A percentile compares a stretch with the other conserved stretches of the same genome.
These are phyloP conservation scores for Apodemia duryi DNA, from an alignment of 2,888 invertebrate species.

Conservation along the genomic window DNA sequence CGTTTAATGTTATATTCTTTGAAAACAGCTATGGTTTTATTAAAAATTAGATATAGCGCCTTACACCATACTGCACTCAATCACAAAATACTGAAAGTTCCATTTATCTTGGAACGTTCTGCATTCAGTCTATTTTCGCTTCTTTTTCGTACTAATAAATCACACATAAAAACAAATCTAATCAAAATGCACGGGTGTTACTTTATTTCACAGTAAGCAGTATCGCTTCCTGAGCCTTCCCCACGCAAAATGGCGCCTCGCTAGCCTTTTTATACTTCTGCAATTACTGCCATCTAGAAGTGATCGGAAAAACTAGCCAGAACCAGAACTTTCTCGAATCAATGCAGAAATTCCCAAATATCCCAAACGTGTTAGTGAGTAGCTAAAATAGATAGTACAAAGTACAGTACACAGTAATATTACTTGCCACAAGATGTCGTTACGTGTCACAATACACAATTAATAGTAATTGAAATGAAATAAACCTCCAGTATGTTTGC, in stretches of 20 bases:
- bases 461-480: background rate
- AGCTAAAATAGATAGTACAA: background rate
- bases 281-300: background rate
- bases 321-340: background rate
- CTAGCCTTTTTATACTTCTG: background rate
- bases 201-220: too few relatives aligned
- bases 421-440: slow-evolving; percentile 9
- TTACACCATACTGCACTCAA: too few relatives aligned
- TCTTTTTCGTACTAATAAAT: too few relatives aligned
- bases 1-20: too few relatives aligned
- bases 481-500: too few relatives aligned
- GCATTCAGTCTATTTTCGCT: background rate
- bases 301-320: background rate
- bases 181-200: too few relatives aligned
- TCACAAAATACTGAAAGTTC: background rate
- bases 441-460: slow-evolving; percentile 16
- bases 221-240: too few relatives aligned
- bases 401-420: too few relatives aligned
- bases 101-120: background rate
- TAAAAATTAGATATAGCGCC: too few relatives aligned
- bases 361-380: background rate
- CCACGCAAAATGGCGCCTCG: background rate
- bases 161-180: too few relatives aligned
- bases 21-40: too few relatives aligned
- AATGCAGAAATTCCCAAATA: background rate